Percentiles rank a stretch among this genome's conserved stretches.
Conservation (phyloP, 2,113 vertebrate species). For the Microtus ochrogaster region DNA sequence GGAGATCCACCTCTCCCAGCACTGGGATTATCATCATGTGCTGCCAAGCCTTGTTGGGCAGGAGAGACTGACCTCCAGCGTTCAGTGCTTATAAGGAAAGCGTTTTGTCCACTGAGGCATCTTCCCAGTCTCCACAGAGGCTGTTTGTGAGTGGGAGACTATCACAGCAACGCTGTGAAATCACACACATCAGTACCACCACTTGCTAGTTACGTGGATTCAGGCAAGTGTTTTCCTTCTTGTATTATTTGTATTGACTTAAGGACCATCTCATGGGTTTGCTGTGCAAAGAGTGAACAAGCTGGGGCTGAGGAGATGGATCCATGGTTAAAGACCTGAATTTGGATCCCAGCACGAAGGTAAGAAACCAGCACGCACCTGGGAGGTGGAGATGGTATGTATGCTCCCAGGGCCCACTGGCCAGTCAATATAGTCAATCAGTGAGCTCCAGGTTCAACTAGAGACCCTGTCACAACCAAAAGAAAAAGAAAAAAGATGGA, state of each 20-base stretch:
- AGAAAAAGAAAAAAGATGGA: background rate
- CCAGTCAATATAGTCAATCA: background rate
- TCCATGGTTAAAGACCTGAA: background rate
- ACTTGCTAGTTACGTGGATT: background rate
- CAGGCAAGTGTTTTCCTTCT: background rate
- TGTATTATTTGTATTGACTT: background rate
- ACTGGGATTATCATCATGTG: background rate
- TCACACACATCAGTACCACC: background rate
- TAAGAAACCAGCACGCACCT: background rate
- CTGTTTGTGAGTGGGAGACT: background rate
- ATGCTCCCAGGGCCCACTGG: background rate
- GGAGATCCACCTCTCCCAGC: background rate
- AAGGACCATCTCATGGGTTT: background rate
- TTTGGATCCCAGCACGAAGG: background rate
- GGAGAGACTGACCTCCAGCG: background rate
- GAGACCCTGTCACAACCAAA: background rate
- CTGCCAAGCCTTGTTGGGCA: background rate
- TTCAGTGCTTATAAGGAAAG: background rate
- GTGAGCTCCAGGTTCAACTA: background rate
- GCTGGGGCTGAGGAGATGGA: background rate
- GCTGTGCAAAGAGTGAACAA: background rate
- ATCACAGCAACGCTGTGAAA: background rate
- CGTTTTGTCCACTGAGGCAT: background rate
- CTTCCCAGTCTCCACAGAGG: background rate
- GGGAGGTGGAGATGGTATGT: background rate